Conservation (phyloP, 2,113 vertebrate genomes). For the Recurvirostra avosetta region DNA sequence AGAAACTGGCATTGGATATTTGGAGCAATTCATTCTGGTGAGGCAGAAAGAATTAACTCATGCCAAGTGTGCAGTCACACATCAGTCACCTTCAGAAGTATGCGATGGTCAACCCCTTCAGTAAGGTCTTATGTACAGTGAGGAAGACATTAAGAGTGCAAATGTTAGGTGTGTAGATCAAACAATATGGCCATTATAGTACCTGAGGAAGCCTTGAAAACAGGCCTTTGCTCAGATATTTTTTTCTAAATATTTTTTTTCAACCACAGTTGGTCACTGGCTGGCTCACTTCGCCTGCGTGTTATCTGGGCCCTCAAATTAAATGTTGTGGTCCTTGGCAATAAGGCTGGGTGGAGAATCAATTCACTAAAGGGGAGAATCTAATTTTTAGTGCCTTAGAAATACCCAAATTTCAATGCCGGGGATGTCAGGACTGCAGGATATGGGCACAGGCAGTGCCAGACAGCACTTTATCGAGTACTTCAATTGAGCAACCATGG, state of each 20-base stretch:
- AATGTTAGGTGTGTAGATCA: background rate
- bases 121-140: background rate
- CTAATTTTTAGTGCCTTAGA: background rate
- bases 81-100: background rate
- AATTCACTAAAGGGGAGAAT: background rate
- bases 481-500: background rate
- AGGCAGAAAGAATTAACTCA: background rate
- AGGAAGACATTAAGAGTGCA: background rate
- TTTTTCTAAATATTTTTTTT: background rate
- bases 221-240: background rate
- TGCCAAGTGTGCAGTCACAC: rapidly evolving
- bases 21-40: background rate
- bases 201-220: background rate
- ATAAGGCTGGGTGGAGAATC: background rate
- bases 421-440: background rate
- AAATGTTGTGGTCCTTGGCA: background rate
- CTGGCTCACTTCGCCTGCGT: background rate
- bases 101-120: rapidly evolving
- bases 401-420: background rate
- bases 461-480: background rate
- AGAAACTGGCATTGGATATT: background rate
- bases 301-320: background rate
- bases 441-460: background rate
- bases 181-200: background rate
- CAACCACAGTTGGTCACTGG: background rate